phyloP scores from a whole-genome alignment of 2,797 vertebrate genomes.

The Syncerus caffer region DNA sequence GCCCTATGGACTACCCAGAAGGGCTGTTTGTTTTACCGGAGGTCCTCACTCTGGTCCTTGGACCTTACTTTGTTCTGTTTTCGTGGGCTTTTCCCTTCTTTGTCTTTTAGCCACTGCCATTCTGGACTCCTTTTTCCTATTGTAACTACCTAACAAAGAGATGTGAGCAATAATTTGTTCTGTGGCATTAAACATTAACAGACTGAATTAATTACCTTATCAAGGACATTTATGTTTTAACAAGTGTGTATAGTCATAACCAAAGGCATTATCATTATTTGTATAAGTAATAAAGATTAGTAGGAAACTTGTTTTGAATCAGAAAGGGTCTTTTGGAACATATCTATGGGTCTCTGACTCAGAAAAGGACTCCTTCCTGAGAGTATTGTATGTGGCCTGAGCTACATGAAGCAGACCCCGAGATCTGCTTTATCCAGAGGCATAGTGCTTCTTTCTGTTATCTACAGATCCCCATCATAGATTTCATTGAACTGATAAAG shows the following conservation, averaged over 20 bases:
- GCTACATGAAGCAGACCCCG: neutral
- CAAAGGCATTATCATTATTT: constrained; percentile 21
- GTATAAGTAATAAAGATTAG: neutral
- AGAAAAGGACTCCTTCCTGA: neutral
- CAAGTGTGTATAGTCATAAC: neutral
- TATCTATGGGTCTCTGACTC: neutral
- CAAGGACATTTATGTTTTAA: neutral
- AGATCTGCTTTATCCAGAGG: neutral
- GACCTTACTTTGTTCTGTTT: neutral
- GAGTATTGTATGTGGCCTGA: neutral
- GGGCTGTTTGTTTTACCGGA: neutral
- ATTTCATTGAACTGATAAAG: neutral
- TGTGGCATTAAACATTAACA: neutral
- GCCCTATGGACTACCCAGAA: neutral
- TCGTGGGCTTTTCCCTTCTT: neutral
- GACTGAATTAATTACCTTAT: constrained; percentile 11
- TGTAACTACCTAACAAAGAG: neutral
- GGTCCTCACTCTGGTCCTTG: neutral
- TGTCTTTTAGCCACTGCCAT: neutral
- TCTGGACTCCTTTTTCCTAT: neutral
- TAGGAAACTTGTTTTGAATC: neutral
- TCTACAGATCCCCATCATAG: neutral
- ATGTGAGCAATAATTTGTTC: neutral
- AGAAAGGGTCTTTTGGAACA: neutral
- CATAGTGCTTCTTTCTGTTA: neutral